Evolutionary conservation across 1,140 invertebrate species (phyloP).

Genomic region (Aricia agestis): DNA sequence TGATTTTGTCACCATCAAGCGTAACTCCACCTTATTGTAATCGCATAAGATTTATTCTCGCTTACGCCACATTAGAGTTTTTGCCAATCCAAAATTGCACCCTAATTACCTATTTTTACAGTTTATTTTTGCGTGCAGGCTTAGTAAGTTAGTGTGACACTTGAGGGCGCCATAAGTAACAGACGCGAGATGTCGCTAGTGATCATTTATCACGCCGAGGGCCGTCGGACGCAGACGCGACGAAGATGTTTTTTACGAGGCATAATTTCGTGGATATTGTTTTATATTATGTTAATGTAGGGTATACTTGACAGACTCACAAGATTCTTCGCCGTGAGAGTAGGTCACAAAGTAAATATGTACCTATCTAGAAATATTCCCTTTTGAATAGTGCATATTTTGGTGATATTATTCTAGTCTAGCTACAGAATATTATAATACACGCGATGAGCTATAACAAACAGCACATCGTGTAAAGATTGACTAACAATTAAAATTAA

Average conservation of each 20-base stretch:
- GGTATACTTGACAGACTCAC: not conserved
- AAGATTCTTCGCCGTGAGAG: too few relatives aligned
- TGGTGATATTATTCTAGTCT: too few relatives aligned
- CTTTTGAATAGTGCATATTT: too few relatives aligned
- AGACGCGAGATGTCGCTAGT: conserved; percentile 55
- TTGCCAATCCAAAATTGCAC: not conserved
- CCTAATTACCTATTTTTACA: not conserved
- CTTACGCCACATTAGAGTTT: not conserved
- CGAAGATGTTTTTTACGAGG: conserved; percentile 63
- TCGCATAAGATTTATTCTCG: conserved; percentile 22
- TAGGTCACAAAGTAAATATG: too few relatives aligned
- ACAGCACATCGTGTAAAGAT: too few relatives aligned
- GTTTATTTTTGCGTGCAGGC: not conserved
- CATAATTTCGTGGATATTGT: conserved; percentile 29
- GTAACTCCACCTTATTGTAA: conserved; percentile 15
- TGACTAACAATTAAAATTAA: too few relatives aligned
- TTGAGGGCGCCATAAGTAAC: conserved; percentile 66
- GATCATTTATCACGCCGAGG: conserved; percentile 71
- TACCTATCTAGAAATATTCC: too few relatives aligned
- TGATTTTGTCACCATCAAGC: not conserved
- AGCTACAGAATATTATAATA: too few relatives aligned
- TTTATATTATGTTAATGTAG: conserved; percentile 13
- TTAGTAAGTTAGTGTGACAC: conserved; percentile 28
- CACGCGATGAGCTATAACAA: too few relatives aligned
- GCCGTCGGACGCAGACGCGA: conserved; percentile 50